Evolutionary conservation across 2,797 vertebrate species (phyloP), one percentile per base, ranked within the genome.

Genomic region (Fistularia commersonii): DNA sequence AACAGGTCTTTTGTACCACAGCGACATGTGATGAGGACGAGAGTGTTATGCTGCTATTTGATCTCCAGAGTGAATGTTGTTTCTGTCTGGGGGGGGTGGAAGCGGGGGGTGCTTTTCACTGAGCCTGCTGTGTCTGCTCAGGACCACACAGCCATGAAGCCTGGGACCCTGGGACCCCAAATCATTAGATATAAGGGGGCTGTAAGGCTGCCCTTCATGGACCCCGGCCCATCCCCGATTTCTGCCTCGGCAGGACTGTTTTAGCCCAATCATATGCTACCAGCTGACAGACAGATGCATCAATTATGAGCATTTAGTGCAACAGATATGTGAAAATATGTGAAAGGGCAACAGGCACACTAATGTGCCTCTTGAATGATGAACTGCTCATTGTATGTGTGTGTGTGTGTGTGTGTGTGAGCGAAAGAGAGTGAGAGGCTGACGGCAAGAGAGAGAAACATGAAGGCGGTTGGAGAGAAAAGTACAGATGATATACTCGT

Each of bases 211-310:
- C 13, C 35, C 64, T 69, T 51, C 54, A 36, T 59, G 49, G 63
- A 55, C 54, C 57, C 53, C 12, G 11, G 32, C 38, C 52, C 46
- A 49, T 49, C 54, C 45, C 38, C 9, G 5, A 11, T 12, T 41
- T 40, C 45, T 59, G 60, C 51, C 60, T 83, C 59, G 14, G 8
- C 57, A 64, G 61, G 71, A 69, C 49, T 77, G 52, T 77, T 76
- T 84, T 79, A 86, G 68, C 69, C 85, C 87, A 91, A 92, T 94
- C 89, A 89, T 88, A 88, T 91, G 89, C 88, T 90, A 88, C 90
- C 86, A 85, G 90, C 89, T 93, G 93, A 94, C 92, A 93, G 90
- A 93, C 91, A 90, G 90, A 94, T 82, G 88, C 90, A 91, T 90
- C 91, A 93, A 94, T 94, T 93, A 93, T 89, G 85, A 89, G 84